Percentiles rank a stretch among this genome's conserved stretches.
These are phyloP conservation scores for Drosophila kuntzei DNA, from an alignment of 2,888 invertebrate species.

Conservation along the genomic window DNA sequence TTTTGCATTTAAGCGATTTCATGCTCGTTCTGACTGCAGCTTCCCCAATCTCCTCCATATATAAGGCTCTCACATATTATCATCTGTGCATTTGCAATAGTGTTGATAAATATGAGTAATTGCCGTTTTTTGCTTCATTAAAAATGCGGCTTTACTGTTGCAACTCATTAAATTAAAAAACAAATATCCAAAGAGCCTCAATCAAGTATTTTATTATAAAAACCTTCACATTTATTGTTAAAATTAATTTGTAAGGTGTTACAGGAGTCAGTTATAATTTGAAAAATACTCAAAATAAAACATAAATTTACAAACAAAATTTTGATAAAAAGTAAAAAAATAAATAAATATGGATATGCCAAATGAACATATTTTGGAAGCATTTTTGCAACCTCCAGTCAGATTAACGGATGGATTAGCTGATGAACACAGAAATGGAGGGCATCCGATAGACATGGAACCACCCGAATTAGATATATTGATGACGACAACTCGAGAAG, in stretches of 20 bases:
- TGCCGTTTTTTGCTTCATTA: conserved; percentile 79
- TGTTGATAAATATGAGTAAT: conserved; percentile 68
- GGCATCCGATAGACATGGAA: background rate
- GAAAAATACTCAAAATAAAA: background rate
- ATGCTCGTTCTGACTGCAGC: conserved; percentile 32
- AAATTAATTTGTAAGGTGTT: background rate
- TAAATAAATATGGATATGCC: conserved; percentile 30
- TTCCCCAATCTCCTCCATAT: conserved; percentile 4
- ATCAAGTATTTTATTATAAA: background rate
- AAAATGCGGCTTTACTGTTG: conserved; percentile 53
- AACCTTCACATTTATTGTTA: background rate
- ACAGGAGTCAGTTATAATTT: conserved; percentile 2
- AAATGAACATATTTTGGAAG: conserved; percentile 32
- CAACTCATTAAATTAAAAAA: conserved; percentile 63
- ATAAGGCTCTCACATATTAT: conserved; percentile 28
- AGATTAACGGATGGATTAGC: background rate
- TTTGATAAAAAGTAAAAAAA: background rate
- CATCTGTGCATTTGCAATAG: conserved; percentile 53
- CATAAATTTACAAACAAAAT: conserved; percentile 9
- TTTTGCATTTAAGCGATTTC: conserved; percentile 79
- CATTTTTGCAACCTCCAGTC: conserved; percentile 2
- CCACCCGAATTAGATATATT: background rate
- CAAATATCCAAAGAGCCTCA: conserved; percentile 8
- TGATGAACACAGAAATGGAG: background rate
- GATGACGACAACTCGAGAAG: background rate